Conservation (phyloP, 2,113 vertebrate species). For the Odocoileus virginianus region DNA sequence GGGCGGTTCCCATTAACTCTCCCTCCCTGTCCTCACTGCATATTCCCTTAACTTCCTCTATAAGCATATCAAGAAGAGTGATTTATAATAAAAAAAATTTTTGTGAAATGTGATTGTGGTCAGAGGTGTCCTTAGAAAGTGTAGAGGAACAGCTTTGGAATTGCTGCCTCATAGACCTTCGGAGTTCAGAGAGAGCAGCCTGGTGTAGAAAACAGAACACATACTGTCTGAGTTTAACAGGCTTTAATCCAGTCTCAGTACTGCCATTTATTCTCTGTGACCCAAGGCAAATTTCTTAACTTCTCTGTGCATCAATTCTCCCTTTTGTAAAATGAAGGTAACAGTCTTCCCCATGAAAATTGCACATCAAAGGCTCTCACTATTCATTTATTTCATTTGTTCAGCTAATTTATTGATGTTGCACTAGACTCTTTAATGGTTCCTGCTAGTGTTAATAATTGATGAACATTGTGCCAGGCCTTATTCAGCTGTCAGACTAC, state of each 20-base stretch:
- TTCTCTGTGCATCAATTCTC: constrained; percentile 21
- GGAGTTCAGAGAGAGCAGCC: constrained; percentile 8
- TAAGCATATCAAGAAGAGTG: neutral
- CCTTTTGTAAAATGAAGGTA: constrained; percentile 48
- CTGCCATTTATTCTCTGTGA: constrained; percentile 13
- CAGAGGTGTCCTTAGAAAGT: neutral
- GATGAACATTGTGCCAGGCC: constrained; percentile 49
- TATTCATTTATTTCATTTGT: constrained; percentile 51
- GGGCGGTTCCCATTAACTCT: constrained; percentile 25
- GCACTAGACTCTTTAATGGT: constrained; percentile 47
- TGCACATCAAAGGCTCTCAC: neutral
- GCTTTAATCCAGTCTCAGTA: neutral
- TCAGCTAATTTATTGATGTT: constrained; percentile 51
- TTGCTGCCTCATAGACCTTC: constrained; percentile 25
- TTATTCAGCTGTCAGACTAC: constrained; percentile 46
- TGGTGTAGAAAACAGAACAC: neutral
- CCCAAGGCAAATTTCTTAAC: constrained; percentile 29
- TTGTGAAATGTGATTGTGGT: neutral
- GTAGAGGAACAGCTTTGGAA: constrained; percentile 1
- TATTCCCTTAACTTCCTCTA: constrained; percentile 30
- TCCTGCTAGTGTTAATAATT: constrained; percentile 58
- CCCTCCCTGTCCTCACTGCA: neutral
- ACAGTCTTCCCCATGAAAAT: constrained; percentile 34
- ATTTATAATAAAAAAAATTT: constrained; percentile 42
- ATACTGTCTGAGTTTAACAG: neutral